These are phyloP conservation scores for Polia nebulosa DNA, from an alignment of 2,888 invertebrate species.

Conservation along the genomic window DNA sequence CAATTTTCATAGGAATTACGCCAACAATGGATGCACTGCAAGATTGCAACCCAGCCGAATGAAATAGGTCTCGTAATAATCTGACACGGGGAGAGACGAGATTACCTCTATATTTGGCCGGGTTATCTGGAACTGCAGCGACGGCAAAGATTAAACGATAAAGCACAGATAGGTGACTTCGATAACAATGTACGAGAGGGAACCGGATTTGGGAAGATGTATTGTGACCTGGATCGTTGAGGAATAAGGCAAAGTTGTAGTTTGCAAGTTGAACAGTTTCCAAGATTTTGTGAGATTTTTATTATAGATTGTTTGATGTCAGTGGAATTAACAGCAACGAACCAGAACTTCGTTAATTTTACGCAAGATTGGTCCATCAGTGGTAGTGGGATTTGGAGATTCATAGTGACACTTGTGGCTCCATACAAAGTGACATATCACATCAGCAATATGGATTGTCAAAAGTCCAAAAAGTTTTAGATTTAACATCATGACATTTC, in stretches of 20 bases:
- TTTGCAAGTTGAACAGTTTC: slow-evolving; percentile 49
- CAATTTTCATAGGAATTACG: slow-evolving; percentile 50
- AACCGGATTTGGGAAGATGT: slow-evolving; percentile 33
- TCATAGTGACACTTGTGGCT: background rate
- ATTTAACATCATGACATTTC: background rate
- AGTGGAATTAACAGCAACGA: background rate
- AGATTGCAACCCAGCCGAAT: slow-evolving; percentile 76
- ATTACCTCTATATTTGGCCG: slow-evolving; percentile 88
- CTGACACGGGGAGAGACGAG: slow-evolving; percentile 78
- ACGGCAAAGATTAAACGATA: slow-evolving; percentile 67
- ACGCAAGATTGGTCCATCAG: background rate
- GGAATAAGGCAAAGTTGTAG: slow-evolving; percentile 13
- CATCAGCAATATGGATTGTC: background rate
- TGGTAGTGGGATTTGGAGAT: background rate
- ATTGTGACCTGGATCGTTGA: slow-evolving; percentile 38
- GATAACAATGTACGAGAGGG: slow-evolving; percentile 46
- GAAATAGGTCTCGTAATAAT: slow-evolving; percentile 81
- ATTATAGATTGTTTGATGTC: slow-evolving; percentile 25
- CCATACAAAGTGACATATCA: background rate
- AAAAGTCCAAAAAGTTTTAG: background rate
- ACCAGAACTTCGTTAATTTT: no score
- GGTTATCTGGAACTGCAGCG: slow-evolving; percentile 83
- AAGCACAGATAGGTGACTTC: slow-evolving; percentile 56
- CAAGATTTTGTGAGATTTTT: slow-evolving; percentile 49
- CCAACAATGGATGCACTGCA: slow-evolving; percentile 63